Evolutionary conservation across 2,888 invertebrate genomes (phyloP), one percentile per base, ranked within the genome.

Genomic region (Caenorhabditis sp.): DNA sequence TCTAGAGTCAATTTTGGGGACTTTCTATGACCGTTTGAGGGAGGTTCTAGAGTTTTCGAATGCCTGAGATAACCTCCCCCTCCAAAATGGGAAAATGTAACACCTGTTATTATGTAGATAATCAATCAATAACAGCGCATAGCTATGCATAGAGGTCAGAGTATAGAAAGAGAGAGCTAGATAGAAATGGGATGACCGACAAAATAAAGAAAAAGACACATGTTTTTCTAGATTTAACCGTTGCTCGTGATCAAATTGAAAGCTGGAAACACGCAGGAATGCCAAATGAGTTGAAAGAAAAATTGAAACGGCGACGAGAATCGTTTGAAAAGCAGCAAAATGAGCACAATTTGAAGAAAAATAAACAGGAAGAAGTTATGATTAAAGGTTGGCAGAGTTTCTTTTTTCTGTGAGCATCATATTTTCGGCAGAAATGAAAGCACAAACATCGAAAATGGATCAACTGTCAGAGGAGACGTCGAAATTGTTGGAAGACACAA

Each of bases 221-320:
- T n/a, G n/a, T 49, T 59, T 19, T 36, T 60, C 17, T 50, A 4
- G 63, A 63, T 0, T 27, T 71, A n/a, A 43, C 23, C 5, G 61
- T 72, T 23, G 72, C 72, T 12, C 66, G 72, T 14, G 53, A 64
- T 50, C 67, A 72, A 24, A 31, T 72, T 36, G 58, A 60, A 24
- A 58, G 4, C 27, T 72, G 72, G 72, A 61, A 64, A 37, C 61
- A 60, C 19, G 26, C n/a, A 19, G 64, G 53, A 50, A 58, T 72
- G 31, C 65, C 72, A 21, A 67, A 19, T 19, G 67, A 72, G 17
- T 61, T 72, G 12, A 67, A 68, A 21, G 67, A 72, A 8, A 72
- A 72, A 23, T 8, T 72, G 27, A 72, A 72, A 54, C 49, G 72
- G 31, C 61, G 60, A 49, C 27, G 72, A 58, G 72, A 67, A 24